phyloP scores from a whole-genome alignment of 2,797 vertebrate species.

The Simalia tracyae region DNA sequence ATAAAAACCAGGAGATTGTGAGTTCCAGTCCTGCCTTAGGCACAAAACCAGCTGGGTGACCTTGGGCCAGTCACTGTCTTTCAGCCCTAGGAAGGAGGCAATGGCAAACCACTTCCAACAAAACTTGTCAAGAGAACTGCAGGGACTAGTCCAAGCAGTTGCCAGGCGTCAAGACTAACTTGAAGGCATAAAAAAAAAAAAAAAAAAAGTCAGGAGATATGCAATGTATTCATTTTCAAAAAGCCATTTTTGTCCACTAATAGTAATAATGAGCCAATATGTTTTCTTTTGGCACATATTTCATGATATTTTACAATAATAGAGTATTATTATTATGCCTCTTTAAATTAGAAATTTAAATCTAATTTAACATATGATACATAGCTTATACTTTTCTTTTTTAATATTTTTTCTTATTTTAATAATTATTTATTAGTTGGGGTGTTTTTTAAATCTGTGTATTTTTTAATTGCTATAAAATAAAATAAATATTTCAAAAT shows the following conservation, averaged over 20 bases:
- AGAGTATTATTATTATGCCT: background rate
- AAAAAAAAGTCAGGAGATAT: background rate
- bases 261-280: no score
- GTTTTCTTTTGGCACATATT: background rate
- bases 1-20: background rate
- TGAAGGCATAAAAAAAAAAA: background rate
- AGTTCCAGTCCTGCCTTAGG: background rate
- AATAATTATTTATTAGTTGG: background rate
- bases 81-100: background rate
- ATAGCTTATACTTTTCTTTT: background rate
- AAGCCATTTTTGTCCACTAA: background rate
- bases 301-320: background rate
- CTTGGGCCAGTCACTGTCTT: background rate
- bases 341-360: background rate
- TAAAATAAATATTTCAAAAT: no score
- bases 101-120: background rate
- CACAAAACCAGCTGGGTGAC: background rate
- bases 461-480: no score
- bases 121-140: background rate
- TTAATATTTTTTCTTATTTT: background rate
- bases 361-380: background rate
- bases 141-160: background rate
- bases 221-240: background rate
- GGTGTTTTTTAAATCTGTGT: background rate
- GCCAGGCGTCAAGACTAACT: background rate